Percentiles rank a stretch among this genome's conserved stretches.
These are phyloP conservation scores for Sphaeramia orbicularis DNA, from an alignment of 2,797 vertebrate species.

Conservation along the genomic window DNA sequence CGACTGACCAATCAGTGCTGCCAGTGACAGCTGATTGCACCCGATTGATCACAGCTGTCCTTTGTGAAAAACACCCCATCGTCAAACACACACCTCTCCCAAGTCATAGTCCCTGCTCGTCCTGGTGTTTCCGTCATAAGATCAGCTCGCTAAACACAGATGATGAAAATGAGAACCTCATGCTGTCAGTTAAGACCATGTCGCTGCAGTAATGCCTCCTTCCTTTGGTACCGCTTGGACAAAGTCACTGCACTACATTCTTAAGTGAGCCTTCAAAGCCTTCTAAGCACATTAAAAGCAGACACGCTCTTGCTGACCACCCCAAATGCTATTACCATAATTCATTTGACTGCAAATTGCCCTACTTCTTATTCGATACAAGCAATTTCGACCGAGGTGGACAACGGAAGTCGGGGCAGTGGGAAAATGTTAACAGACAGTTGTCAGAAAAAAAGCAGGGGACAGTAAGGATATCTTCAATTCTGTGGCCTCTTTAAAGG, in stretches of 20 bases:
- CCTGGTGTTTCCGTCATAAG: conserved; percentile 36
- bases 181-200: conserved; percentile 62
- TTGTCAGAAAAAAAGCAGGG: conserved; percentile 28
- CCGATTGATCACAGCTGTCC: conserved; percentile 63
- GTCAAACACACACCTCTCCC: conserved; percentile 11
- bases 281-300: conserved; percentile 60
- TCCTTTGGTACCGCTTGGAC: conserved; percentile 44
- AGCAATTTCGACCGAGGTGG: conserved; percentile 37
- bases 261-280: conserved; percentile 56
- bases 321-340: conserved; percentile 72
- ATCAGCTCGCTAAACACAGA: conserved; percentile 35
- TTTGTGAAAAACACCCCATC: conserved; percentile 38
- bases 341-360: conserved; percentile 59
- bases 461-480: conserved; percentile 57
- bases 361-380: conserved; percentile 60
- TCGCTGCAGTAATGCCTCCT: conserved; percentile 38
- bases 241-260: conserved; percentile 39
- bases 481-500: conserved; percentile 39
- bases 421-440: conserved; percentile 45
- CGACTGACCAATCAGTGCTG: conserved; percentile 66
- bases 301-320: conserved; percentile 55
- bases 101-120: conserved; percentile 6
- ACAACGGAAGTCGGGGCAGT: conserved; percentile 20
- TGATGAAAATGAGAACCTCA: conserved; percentile 66
- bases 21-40: conserved; percentile 59